These are phyloP conservation scores for Rhyacophila brunnea DNA, from an alignment of 1,140 invertebrate species.

Conservation along the genomic window DNA sequence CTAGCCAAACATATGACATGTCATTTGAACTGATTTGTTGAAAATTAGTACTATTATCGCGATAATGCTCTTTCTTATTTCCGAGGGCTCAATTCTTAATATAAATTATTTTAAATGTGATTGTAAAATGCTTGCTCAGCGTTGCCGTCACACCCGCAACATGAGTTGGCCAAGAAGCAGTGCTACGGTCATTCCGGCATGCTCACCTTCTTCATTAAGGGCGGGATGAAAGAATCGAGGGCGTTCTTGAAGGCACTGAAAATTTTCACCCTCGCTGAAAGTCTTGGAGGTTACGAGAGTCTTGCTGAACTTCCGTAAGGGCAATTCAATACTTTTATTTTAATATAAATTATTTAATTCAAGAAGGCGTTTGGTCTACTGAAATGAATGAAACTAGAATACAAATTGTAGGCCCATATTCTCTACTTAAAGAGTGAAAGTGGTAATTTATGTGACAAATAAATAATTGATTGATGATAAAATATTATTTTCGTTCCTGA, in stretches of 20 bases:
- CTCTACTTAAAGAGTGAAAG: too few relatives aligned
- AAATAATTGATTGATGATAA: too few relatives aligned
- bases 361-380: background rate
- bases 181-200: slow-evolving; percentile 91
- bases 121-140: slow-evolving; percentile 51
- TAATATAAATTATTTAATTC: background rate
- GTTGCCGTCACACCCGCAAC: slow-evolving; percentile 88
- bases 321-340: background rate
- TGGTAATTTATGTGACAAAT: too few relatives aligned
- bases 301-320: slow-evolving; percentile 84
- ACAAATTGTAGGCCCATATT: too few relatives aligned
- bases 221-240: slow-evolving; percentile 71
- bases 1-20: too few relatives aligned
- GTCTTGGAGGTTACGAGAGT: slow-evolving; percentile 94
- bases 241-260: slow-evolving; percentile 79
- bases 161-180: slow-evolving; percentile 81
- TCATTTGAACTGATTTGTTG: too few relatives aligned
- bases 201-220: slow-evolving; percentile 85
- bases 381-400: too few relatives aligned
- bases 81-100: too few relatives aligned
- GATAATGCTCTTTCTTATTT: too few relatives aligned
- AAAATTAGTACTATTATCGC: too few relatives aligned
- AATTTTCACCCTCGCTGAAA: slow-evolving; percentile 89
- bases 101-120: background rate
- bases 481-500: too few relatives aligned